Evolutionary conservation across 1,140 invertebrate species (phyloP).

Genomic region (Paraescarpia echinospica): DNA sequence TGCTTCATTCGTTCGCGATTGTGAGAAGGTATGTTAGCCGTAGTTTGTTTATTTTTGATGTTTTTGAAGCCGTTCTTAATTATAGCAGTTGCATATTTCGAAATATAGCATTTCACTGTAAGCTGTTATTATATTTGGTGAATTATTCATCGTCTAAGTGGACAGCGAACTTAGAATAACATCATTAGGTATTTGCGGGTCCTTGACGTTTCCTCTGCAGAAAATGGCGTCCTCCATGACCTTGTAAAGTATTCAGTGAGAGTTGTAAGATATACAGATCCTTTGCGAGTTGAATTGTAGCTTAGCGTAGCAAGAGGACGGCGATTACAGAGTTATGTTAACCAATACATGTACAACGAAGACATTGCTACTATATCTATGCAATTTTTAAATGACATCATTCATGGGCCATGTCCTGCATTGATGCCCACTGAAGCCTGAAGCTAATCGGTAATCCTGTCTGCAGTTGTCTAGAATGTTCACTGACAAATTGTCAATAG

Average conservation of each 20-base stretch:
- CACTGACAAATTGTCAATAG: not conserved
- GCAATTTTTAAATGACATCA: not conserved
- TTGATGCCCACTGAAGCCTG: not conserved
- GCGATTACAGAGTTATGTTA: not conserved
- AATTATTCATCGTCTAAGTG: conserved; percentile 6
- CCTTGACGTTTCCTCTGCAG: conserved; percentile 3
- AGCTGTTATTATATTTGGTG: not conserved
- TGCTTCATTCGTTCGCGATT: not conserved
- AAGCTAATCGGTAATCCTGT: too few relatives aligned
- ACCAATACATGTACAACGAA: not conserved
- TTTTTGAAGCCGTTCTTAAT: not conserved
- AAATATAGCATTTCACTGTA: not conserved
- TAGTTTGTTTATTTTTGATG: not conserved
- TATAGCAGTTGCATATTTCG: not conserved
- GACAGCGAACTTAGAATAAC: not conserved
- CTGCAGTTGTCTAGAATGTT: not conserved
- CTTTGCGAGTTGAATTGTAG: not conserved
- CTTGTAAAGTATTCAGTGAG: not conserved
- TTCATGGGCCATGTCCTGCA: not conserved
- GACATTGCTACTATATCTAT: not conserved
- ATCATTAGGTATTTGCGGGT: not conserved
- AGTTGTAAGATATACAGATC: not conserved
- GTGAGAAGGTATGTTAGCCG: not conserved
- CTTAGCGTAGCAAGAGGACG: not conserved
- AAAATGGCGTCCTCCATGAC: conserved; percentile 19